Base-by-base conservation (phyloP, 2,113 vertebrate genomes). In the Psittacus erithacus region DNA sequence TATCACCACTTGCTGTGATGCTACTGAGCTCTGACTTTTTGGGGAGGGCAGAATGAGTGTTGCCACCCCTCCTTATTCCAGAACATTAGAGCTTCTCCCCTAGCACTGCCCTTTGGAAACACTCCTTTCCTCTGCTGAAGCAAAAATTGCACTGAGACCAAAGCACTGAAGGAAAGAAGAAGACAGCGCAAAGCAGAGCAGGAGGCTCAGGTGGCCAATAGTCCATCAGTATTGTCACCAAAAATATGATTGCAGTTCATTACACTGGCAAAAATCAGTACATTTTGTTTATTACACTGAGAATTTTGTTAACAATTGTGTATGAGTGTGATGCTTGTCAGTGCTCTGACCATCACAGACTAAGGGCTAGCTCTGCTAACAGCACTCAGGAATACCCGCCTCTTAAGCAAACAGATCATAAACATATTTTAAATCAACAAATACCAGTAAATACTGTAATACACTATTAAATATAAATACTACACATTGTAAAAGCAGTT, bases 321-420 rank as follows among this genome's bases (percentile, higher is more conserved):
- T 70, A 35, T 1, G 1, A 27, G 17, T 41, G 18, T 59, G 77
- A 35, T 4, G 8, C 5, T 11, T 60, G 29, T 46, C 2, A 0
- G 29, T 43, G 19, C 18, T 85, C 63, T 71, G 31, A 43, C 28
- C 16, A 7, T 43, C 0, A 0, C 20, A 71, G 33, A 25, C n/a
- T 39, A 15, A 23, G 44, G 47, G 41, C 53, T 90, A 39, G 12
- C 24, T 86, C 38, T 76, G 39, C 59, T 71, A 44, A 28, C 74
- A 68, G 52, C 33, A 84, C 17, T 17, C 46, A 19, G 55, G 29
- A 70, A 33, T 70, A 31, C 35, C 18, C 59, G 10, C 25, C 10
- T 35, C 44, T 52, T 62, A 74, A 75, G 29, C 27, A 78, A 87
- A 64, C 23, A 41, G 22, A 88, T 28, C 38, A n/a, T 62, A 81